phyloP scores from a whole-genome alignment of 2,888 invertebrate species.

The Eilema griseolum region DNA sequence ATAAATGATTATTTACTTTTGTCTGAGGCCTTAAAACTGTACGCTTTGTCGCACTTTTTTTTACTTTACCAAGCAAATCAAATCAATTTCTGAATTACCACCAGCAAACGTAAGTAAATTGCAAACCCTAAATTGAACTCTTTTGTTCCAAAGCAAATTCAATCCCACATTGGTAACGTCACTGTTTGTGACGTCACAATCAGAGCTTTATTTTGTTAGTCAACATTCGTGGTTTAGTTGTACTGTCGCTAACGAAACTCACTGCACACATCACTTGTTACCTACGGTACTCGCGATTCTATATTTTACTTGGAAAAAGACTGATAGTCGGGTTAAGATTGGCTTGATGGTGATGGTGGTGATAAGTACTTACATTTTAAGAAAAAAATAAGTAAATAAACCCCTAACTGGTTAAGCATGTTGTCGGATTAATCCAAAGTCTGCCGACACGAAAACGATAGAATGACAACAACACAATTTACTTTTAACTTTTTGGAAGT shows the following conservation, averaged over 20 bases:
- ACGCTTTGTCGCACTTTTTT: too few relatives aligned
- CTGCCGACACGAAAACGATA: too few relatives aligned
- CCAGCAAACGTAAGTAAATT: conserved; percentile 40
- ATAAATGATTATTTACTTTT: too few relatives aligned
- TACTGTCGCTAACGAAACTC: conserved; percentile 13
- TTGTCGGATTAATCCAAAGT: too few relatives aligned
- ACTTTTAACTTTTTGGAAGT: too few relatives aligned
- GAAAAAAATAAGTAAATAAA: too few relatives aligned
- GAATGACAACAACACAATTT: too few relatives aligned
- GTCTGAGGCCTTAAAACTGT: too few relatives aligned
- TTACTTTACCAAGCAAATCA: not conserved
- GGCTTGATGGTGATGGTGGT: too few relatives aligned
- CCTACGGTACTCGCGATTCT: not conserved
- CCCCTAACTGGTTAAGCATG: too few relatives aligned
- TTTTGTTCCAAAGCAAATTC: conserved; percentile 50
- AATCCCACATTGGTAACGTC: conserved; percentile 46
- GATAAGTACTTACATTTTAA: too few relatives aligned
- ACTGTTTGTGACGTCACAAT: conserved; percentile 34
- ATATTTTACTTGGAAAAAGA: not conserved
- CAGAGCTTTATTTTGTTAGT: conserved; percentile 28
- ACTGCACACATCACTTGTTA: not conserved
- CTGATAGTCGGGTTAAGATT: not conserved
- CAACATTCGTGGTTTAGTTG: conserved; percentile 9
- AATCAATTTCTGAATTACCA: not conserved
- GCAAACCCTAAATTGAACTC: conserved; percentile 36